Percentiles rank a stretch among this genome's conserved stretches.
Evolutionary conservation across 2,888 invertebrate genomes (phyloP).

Genomic region (Drosophila differens): DNA sequence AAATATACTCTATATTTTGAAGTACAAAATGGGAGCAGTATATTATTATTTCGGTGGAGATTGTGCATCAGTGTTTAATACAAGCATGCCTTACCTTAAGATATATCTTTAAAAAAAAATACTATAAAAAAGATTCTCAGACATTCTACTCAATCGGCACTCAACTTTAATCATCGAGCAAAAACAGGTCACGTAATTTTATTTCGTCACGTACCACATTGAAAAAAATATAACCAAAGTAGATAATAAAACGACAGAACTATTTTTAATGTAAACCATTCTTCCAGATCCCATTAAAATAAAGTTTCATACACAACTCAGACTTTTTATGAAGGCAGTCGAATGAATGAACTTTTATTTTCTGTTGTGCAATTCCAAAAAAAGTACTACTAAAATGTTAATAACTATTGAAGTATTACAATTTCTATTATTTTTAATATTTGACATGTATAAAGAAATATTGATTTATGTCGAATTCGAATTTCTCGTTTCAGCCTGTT

Average conservation of each 20-base stretch:
- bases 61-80: background rate
- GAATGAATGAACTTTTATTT: background rate
- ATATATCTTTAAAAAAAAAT: background rate
- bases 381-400: background rate
- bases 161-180: background rate
- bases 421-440: background rate
- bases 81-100: background rate
- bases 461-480: conserved; percentile 25
- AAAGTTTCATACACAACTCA: background rate
- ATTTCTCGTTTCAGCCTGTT: conserved; percentile 47
- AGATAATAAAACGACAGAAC: background rate
- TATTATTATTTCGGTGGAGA: background rate
- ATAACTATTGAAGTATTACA: background rate
- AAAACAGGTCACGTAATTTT: background rate
- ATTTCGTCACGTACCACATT: background rate
- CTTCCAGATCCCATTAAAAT: background rate
- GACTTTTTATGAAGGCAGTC: background rate
- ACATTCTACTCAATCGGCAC: background rate
- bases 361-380: background rate
- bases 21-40: background rate
- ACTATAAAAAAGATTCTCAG: background rate
- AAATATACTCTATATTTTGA: background rate
- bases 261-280: background rate
- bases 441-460: background rate
- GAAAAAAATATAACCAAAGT: background rate